Percentiles rank a stretch among this genome's conserved stretches.
These are phyloP conservation scores for Bombus cullumanus DNA, from an alignment of 1,140 invertebrate genomes.

Conservation along the genomic window DNA sequence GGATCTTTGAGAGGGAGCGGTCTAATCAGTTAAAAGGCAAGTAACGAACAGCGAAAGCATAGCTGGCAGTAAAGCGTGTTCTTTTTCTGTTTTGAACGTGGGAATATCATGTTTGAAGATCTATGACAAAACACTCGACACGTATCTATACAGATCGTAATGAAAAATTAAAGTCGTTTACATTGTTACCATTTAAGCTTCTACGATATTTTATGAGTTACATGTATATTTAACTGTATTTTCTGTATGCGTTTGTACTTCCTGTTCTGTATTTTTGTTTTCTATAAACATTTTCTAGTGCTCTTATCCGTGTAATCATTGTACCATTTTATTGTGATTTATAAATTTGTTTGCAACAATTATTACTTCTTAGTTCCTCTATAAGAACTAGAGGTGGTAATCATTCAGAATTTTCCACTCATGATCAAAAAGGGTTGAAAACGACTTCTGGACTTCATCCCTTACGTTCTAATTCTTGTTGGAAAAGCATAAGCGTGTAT, in stretches of 20 bases:
- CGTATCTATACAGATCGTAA: not conserved
- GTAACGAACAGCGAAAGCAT: not conserved
- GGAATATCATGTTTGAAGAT: not conserved
- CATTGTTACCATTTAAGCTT: not conserved
- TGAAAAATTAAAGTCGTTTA: not conserved
- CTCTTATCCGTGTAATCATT: not conserved
- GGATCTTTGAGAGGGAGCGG: not conserved
- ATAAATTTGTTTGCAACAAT: not conserved
- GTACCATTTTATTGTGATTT: too few species aligned
- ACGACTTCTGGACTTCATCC: not conserved
- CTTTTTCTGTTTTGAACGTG: not conserved
- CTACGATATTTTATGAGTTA: not conserved
- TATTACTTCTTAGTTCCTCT: not conserved
- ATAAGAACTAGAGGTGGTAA: rapidly evolving
- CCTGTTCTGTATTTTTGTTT: not conserved
- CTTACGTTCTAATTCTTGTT: too few species aligned
- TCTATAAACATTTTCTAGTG: not conserved
- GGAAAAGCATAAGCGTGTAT: not conserved
- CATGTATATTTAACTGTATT: not conserved
- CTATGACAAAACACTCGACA: not conserved
- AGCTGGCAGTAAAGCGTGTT: not conserved
- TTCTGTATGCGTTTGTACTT: not conserved
- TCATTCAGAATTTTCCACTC: not conserved
- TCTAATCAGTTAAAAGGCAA: conserved; percentile 33
- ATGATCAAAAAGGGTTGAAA: not conserved